Evolutionary conservation across 2,113 vertebrate genomes (phyloP).

Genomic region (Columba livia): DNA sequence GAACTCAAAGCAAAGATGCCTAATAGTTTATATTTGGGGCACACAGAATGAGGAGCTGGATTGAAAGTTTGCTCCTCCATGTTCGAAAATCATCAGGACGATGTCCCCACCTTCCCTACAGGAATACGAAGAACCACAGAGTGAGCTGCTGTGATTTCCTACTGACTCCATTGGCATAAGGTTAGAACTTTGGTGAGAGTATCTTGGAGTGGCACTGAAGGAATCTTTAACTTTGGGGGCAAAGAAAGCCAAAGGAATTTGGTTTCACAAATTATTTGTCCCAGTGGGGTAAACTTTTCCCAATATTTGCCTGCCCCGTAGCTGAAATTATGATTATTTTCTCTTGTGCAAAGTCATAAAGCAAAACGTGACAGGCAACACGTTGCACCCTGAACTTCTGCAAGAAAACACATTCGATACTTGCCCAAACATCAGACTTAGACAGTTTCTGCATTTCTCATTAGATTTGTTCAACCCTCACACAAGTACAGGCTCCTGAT

Average conservation of each 20-base stretch:
- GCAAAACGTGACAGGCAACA: not conserved
- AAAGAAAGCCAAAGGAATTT: not conserved
- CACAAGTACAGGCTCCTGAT: not conserved
- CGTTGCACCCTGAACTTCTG: not conserved
- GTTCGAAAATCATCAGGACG: not conserved
- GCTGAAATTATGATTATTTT: not conserved
- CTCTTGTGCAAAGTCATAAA: not conserved
- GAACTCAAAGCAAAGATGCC: not conserved
- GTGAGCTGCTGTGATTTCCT: not conserved
- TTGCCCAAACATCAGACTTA: not conserved
- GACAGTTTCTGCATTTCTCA: not conserved
- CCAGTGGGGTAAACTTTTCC: not conserved
- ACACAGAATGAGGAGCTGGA: not conserved
- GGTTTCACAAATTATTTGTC: not conserved
- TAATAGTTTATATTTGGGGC: not conserved
- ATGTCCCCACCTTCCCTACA: not conserved
- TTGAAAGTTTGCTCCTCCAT: not conserved
- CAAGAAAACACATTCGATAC: not conserved
- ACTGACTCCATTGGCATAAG: rapidly evolving
- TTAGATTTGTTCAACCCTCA: not conserved
- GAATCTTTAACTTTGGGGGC: not conserved
- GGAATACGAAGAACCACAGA: not conserved
- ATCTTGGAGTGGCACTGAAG: not conserved
- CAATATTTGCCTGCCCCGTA: not conserved
- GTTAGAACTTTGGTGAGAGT: not conserved